A percentile compares a stretch with the other conserved stretches of the same genome.
These are phyloP conservation scores for Diuraphis noxia DNA, from an alignment of 1,140 invertebrate species.

Conservation along the genomic window DNA sequence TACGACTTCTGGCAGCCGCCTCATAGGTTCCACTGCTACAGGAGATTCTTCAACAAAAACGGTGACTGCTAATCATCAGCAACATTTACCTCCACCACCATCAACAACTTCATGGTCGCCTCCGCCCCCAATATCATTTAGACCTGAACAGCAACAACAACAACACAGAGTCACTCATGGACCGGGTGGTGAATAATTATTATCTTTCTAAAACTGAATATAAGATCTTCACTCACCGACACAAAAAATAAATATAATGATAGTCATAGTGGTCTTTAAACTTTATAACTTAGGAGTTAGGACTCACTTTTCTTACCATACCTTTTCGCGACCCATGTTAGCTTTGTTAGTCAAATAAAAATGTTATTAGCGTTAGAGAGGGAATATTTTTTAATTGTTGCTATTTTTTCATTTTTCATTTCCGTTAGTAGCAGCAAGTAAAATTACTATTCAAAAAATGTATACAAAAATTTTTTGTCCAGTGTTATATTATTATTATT, in stretches of 20 bases:
- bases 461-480: no score
- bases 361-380: no score
- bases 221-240: not conserved
- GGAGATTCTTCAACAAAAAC: not conserved
- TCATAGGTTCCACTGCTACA: not conserved
- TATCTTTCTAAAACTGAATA: not conserved
- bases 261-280: no score
- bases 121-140: slow-evolving; percentile 22
- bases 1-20: not conserved
- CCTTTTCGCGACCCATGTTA: no score
- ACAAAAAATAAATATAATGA: not conserved
- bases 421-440: no score
- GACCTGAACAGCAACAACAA: not conserved
- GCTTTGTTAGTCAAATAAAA: no score
- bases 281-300: no score
- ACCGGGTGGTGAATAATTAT: slow-evolving; percentile 70
- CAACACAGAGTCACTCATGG: slow-evolving; percentile 68
- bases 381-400: no score
- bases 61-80: slow-evolving; percentile 55
- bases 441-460: no score
- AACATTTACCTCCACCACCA: slow-evolving; percentile 20
- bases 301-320: no score
- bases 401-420: no score
- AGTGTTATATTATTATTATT: no score
- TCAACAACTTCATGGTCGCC: slow-evolving; percentile 7